Base-by-base conservation (phyloP, 2,888 invertebrate species). In the Chloroclystis v-ata region DNA sequence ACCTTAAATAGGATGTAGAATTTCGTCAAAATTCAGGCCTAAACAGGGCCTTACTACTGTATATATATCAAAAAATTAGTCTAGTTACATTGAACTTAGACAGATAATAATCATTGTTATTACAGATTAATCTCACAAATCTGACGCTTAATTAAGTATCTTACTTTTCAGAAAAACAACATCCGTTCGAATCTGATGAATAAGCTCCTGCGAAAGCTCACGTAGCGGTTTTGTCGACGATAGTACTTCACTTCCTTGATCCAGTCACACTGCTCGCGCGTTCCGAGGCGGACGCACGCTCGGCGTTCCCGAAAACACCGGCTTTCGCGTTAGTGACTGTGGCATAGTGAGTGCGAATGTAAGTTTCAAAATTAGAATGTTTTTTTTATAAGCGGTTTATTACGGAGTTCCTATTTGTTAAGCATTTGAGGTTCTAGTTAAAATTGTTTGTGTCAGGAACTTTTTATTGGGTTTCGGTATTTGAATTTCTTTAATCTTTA, bases 301-400 rank as follows among this genome's bases (percentile, higher is more conserved):
- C 42, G 43, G 12, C 39, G 13, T 38, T 44, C 26, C 24, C 9
- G 35, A 42, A 11, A 9, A 29, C 39, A 39, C 16, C 49, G 20
- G 46, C 37, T 48, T 53, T 45, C 49, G 49, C 39, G 26, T 6
- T 28, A 28, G 54, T 57, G 52, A 43, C 40, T 44, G 56, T 57
- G 57, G 46, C 52, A 33, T 48, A 49, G 54, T 52, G 49, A 41
- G 44, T 47, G 38, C 13, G 16, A 32, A 52, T 29, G 54, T 57
- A 49, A 55, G 57, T 55, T 47, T 46, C 35, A 20, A 35, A 24
- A 35, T 46, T 39, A n/a, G 28, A 49, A 43, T 32, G 13, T 16
- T 26, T 13, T 32, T 35, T 42, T 42, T 28, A n/a, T 37, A 33
- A 20, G 3, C 12, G 30, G 13, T 30, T 30, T 13, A n/a, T 14